Percentiles rank a stretch among this genome's conserved stretches.
Conservation (phyloP, 2,888 invertebrate genomes). For the Chalcis sispes region DNA sequence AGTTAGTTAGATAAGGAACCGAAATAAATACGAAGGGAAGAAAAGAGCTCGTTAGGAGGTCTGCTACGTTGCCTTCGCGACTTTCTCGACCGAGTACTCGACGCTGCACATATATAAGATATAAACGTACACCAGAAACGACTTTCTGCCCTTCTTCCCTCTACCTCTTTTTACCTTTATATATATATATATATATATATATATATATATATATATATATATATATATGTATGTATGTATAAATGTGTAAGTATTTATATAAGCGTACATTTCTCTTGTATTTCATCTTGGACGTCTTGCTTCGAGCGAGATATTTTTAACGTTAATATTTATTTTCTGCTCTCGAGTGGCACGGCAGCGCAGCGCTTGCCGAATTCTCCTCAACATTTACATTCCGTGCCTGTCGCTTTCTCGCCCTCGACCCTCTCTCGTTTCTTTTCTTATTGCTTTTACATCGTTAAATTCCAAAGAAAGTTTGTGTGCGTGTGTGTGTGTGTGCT, state of each 20-base stretch:
- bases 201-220: too few species aligned
- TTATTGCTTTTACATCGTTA: background rate
- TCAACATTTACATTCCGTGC: constrained; percentile 45
- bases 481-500: too few species aligned
- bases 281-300: constrained; percentile 38
- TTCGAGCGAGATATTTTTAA: constrained; percentile 60
- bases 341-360: constrained; percentile 27
- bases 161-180: constrained; percentile 35
- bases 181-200: constrained; percentile 44
- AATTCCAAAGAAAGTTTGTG: background rate
- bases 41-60: constrained; percentile 71
- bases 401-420: background rate
- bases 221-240: too few species aligned
- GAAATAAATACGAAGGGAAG: constrained; percentile 74
- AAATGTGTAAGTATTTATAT: background rate
- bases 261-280: constrained; percentile 17
- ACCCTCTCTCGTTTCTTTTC: background rate
- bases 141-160: constrained; percentile 59
- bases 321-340: constrained; percentile 61
- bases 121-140: constrained; percentile 56
- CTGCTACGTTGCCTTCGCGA: constrained; percentile 67
- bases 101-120: constrained; percentile 55
- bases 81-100: constrained; percentile 70
- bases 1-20: constrained; percentile 75
- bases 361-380: constrained; percentile 34